phyloP scores from a whole-genome alignment of 2,797 vertebrate species.

The Rallus crepitans region DNA sequence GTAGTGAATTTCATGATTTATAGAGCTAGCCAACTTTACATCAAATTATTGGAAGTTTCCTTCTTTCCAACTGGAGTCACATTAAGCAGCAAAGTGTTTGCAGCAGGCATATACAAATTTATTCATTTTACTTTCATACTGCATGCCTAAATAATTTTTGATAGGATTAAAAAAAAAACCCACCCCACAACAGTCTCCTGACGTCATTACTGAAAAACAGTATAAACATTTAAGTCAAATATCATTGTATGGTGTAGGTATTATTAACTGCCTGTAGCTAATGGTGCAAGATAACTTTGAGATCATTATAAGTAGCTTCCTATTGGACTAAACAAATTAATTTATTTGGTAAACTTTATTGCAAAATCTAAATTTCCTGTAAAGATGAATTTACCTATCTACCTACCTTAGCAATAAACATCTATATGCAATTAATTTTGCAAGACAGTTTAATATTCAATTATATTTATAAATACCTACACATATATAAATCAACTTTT shows the following conservation, averaged over 20 bases:
- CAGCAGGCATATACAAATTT: not conserved
- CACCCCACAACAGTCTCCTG: not conserved
- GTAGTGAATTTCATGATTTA: not conserved
- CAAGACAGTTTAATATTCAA: not conserved
- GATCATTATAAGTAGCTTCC: not conserved
- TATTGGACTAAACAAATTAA: not conserved
- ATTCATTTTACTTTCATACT: not conserved
- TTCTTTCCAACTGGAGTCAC: not conserved
- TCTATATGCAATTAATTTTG: not conserved
- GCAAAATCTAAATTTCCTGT: not conserved
- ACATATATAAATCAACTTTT: not conserved
- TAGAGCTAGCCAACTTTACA: not conserved
- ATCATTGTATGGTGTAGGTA: not conserved
- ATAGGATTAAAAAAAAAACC: not conserved
- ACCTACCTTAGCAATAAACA: not conserved
- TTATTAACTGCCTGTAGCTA: not conserved
- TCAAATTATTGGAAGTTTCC: not conserved
- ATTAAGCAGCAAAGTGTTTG: not conserved
- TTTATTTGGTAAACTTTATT: not conserved
- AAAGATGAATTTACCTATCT: not conserved
- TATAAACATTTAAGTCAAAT: not conserved
- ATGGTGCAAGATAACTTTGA: not conserved
- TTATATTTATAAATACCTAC: not conserved
- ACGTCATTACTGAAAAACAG: not conserved
- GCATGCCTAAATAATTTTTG: not conserved